Evolutionary conservation across 2,113 vertebrate species (phyloP).

Genomic region (Gorsachius goisagi): DNA sequence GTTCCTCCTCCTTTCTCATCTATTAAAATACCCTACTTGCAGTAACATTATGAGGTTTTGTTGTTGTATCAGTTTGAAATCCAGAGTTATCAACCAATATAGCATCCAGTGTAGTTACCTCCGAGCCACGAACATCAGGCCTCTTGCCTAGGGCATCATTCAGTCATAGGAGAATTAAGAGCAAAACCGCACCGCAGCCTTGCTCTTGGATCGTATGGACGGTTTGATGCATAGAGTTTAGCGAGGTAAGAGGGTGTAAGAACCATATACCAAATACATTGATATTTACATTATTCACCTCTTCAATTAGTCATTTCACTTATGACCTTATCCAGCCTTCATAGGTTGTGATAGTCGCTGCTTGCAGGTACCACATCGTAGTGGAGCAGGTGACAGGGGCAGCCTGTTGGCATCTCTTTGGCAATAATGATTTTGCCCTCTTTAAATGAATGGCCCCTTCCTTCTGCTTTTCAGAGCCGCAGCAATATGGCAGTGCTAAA

Average conservation of each 20-base stretch:
- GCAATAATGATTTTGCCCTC: neutral
- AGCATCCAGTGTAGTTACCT: neutral
- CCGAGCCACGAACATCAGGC: neutral
- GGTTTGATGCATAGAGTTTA: neutral
- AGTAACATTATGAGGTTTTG: neutral
- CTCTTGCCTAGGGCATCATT: neutral
- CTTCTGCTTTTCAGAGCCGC: neutral
- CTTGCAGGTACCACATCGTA: neutral
- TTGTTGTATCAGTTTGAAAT: neutral
- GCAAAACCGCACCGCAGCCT: accelerated
- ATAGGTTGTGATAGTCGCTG: accelerated
- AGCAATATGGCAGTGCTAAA: neutral
- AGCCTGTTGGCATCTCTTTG: accelerated
- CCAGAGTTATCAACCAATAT: neutral
- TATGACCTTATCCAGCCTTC: neutral
- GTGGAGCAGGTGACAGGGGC: neutral
- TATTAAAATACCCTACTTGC: neutral
- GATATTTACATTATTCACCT: neutral
- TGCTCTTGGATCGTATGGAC: neutral
- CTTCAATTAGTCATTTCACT: neutral
- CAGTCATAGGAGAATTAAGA: neutral
- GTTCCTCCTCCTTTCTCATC: neutral
- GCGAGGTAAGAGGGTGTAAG: neutral
- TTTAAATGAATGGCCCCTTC: neutral
- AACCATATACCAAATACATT: neutral